Evolutionary conservation across 1,140 invertebrate species (phyloP), one percentile per base, ranked within the genome.

Genomic region (Vanessa atalanta): DNA sequence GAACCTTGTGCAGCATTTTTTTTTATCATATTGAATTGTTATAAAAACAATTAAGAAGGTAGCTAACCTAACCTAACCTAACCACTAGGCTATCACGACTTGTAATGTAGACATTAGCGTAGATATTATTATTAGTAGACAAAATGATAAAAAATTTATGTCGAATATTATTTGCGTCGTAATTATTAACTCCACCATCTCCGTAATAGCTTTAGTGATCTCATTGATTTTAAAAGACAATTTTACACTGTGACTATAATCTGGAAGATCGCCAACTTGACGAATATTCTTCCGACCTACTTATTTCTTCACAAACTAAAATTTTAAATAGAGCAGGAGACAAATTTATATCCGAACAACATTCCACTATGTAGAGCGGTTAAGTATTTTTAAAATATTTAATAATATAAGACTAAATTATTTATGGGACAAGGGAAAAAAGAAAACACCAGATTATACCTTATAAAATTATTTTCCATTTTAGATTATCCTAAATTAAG

Each of bases 401-500:
- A 6, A 61, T 16, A 31, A 61, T 31, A 37, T 37, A 12, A 15
- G 53, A 57, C 43, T 55, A 53, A n/a, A 68, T 47, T 20, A 12
- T 51, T 48, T 14, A 63, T 6, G 9, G 68, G 43, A 55, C 53
- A 20, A 26, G 69, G 23, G 68, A 67, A 79, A 77, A 80, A 78
- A 31, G 63, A 82, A 83, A 76, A 79, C 70, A 76, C 66, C 16
- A 70, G 48, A 73, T 72, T 82, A 74, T 89, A 86, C 88, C 88
- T 92, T 90, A 90, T 83, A 88, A 90, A 87, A 89, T 90, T 89
- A 90, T 89, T 89, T 90, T 89, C 81, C 87, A 83, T 85, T 89
- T 90, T 90, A 90, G 70, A 86, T 84, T 87, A 90, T 84, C 86
- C 85, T 90, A 88, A 84, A 87, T 91, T 91, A 88, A 92, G 88